phyloP scores from a whole-genome alignment of 1,140 invertebrate genomes.

The Nasonia giraulti region DNA sequence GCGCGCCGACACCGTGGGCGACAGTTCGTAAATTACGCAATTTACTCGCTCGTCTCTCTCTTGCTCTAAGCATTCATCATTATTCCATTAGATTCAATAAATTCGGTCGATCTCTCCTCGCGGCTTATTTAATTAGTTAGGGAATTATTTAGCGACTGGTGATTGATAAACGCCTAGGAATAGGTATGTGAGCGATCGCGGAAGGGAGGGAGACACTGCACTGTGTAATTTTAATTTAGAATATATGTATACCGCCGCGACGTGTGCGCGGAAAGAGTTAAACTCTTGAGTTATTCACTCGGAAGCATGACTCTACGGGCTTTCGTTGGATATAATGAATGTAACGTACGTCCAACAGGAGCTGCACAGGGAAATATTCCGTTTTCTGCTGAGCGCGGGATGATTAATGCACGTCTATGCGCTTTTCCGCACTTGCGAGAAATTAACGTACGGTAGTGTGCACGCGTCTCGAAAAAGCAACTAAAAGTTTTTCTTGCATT shows the following conservation, averaged over 20 bases:
- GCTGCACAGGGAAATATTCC: neutral
- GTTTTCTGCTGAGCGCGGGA: neutral
- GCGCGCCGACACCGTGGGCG: slow-evolving; percentile 41
- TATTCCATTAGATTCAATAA: slow-evolving; percentile 5
- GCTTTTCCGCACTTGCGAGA: neutral
- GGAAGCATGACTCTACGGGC: neutral
- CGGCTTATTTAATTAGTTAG: neutral
- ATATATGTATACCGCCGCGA: neutral
- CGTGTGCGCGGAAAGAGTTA: neutral
- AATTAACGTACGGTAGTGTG: neutral
- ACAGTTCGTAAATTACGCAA: slow-evolving; percentile 52
- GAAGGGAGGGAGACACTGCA: neutral
- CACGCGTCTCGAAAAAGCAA: neutral
- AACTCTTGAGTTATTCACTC: neutral
- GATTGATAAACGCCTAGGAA: neutral
- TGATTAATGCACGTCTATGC: neutral
- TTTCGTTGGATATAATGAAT: neutral
- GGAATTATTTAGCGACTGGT: neutral
- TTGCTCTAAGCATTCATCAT: slow-evolving; percentile 3
- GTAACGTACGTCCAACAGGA: neutral
- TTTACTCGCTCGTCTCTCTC: slow-evolving; percentile 21
- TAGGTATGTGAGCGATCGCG: neutral
- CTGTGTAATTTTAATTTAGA: neutral
- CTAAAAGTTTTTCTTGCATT: neutral
- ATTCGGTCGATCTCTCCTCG: neutral